These are phyloP conservation scores for Hydrozoanthus gracilis DNA, from an alignment of 92 coral and sea anemone genomes.

Conservation along the genomic window DNA sequence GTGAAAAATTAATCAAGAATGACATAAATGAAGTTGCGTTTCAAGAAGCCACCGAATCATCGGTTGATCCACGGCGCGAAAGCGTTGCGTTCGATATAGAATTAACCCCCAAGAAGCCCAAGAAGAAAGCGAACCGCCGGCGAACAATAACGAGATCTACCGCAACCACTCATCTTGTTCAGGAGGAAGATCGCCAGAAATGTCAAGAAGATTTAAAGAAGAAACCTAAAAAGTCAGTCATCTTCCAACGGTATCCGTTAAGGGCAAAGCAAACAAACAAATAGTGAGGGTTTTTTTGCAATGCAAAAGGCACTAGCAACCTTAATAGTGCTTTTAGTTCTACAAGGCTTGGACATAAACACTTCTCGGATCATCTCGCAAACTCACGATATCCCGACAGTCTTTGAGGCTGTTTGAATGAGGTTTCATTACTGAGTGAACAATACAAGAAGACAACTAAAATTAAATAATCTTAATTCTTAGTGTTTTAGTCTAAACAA, in stretches of 20 bases:
- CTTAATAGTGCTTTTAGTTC: too few species aligned
- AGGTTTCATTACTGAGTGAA: too few species aligned
- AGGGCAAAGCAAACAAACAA: constrained; percentile 58
- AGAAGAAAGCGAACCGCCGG: constrained; percentile 63
- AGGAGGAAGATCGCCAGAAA: constrained; percentile 55
- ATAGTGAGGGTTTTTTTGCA: not conserved
- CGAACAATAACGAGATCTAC: constrained; percentile 83
- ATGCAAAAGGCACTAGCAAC: too few species aligned
- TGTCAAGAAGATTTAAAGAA: constrained; percentile 62
- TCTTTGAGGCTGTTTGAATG: too few species aligned
- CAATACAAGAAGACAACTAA: too few species aligned
- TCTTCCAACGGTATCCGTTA: constrained; percentile 66
- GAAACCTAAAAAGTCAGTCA: constrained; percentile 20
- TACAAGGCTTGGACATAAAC: too few species aligned
- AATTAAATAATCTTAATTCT: too few species aligned
- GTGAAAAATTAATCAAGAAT: constrained; percentile 59
- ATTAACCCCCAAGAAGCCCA: constrained; percentile 74
- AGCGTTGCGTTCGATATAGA: constrained; percentile 86
- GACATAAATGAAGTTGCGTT: constrained; percentile 21
- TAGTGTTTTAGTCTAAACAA: too few species aligned
- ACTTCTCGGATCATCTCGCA: too few species aligned
- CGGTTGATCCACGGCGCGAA: constrained; percentile 58
- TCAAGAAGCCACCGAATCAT: constrained; percentile 21
- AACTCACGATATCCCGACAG: too few species aligned
- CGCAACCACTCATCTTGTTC: constrained; percentile 69